A percentile compares a stretch with the other conserved stretches of the same genome.
Conservation (phyloP, 2,113 vertebrate genomes). For the Ammodytes marinus region DNA sequence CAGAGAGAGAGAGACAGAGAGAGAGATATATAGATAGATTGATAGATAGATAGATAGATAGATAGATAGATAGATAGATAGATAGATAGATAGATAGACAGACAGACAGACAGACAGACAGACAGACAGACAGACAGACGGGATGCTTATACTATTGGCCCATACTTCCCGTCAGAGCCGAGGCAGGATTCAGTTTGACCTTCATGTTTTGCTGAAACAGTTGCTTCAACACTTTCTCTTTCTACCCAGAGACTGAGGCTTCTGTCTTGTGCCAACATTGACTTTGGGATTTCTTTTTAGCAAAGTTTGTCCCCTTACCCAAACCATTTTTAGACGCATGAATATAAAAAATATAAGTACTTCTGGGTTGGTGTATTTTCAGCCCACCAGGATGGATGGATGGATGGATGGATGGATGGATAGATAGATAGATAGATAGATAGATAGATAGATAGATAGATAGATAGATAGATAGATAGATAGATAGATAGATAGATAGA, state of each 20-base stretch:
- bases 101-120: too few species aligned
- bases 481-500: too few species aligned
- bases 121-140: too few species aligned
- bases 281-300: not conserved
- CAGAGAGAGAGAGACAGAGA: too few species aligned
- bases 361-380: not conserved
- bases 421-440: too few species aligned
- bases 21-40: too few species aligned
- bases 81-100: too few species aligned
- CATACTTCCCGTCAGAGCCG: not conserved
- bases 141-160: not conserved
- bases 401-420: too few species aligned
- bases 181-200: constrained; percentile 4
- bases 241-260: not conserved
- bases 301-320: not conserved
- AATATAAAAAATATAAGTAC: not conserved
- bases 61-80: too few species aligned
- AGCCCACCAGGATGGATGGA: not conserved
- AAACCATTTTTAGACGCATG: not conserved
- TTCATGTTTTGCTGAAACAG: constrained; percentile 8
- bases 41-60: too few species aligned
- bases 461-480: too few species aligned
- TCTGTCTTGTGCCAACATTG: not conserved
- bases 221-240: constrained; percentile 8
- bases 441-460: too few species aligned